Evolutionary conservation across 2,113 vertebrate species (phyloP).

Genomic region (Callaeas wilsoni): DNA sequence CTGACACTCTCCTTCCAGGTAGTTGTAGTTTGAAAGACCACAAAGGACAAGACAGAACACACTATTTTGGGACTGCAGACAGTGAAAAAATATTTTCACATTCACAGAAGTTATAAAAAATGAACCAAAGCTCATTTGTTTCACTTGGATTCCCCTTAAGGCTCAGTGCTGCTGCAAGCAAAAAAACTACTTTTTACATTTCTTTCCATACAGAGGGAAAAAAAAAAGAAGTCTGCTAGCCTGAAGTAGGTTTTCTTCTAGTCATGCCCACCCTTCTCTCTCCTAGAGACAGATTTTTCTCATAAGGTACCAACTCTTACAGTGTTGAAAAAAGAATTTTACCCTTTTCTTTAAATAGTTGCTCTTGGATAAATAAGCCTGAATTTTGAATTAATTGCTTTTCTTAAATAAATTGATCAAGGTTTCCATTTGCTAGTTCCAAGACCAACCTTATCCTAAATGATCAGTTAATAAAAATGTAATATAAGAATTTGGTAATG

Average conservation of each 20-base stretch:
- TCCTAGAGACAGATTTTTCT: not conserved
- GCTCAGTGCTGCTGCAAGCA: not conserved
- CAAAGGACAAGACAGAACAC: not conserved
- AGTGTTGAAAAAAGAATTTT: not conserved
- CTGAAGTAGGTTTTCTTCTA: not conserved
- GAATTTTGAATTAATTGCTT: not conserved
- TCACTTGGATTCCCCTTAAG: not conserved
- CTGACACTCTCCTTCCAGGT: not conserved
- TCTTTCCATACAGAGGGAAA: not conserved
- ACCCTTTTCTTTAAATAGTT: not conserved
- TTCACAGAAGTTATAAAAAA: not conserved
- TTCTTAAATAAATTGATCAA: not conserved
- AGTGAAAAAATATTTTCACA: not conserved
- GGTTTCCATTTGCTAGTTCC: not conserved
- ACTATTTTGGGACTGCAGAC: not conserved
- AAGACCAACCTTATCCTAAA: not conserved
- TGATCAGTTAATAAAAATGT: not conserved
- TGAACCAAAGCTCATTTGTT: not conserved
- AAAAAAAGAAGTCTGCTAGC: not conserved
- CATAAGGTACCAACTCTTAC: not conserved
- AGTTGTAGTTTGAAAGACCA: not conserved
- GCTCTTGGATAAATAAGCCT: not conserved
- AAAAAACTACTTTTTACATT: not conserved
- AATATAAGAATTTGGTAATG: not conserved
- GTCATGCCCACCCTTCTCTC: not conserved